Evolutionary conservation across 1,140 invertebrate species (phyloP), one percentile per base, ranked within the genome.

Genomic region (Mactra quadrangularis): DNA sequence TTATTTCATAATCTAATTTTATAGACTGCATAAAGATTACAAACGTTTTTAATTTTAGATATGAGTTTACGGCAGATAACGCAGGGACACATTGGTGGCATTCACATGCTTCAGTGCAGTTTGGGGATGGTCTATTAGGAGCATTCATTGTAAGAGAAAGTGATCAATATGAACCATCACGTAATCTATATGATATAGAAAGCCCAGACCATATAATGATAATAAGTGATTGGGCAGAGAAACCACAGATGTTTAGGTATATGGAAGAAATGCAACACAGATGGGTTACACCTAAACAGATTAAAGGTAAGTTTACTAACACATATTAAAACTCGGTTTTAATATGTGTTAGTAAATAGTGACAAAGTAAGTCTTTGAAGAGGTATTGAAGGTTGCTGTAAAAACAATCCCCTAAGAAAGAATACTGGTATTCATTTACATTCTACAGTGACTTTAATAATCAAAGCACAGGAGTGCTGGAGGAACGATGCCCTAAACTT

Each of bases 281-380:
- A 0, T 84, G 79, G 79, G 62, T 57, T 1, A 47, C 45, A 17
- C 62, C 76, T 4, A 90, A 97, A 29, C 17, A 47, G n/a, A 19
- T 59, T 60, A 60, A 52, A 59, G 47, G 55, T 53, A n/a, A 29
- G 25, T 0, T 17, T 33, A 33, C n/a, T 27, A 2, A 64, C 13
- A 11, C 19, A 3, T 17, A 47, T 29, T 62, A 7, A 57, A 22
- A 31, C 52, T n/a, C 27, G 29, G 29, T 57, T n/a, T n/a, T n/a
- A n/a, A n/a, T n/a, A n/a, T n/a, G n/a, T n/a, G n/a, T n/a, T n/a
- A n/a, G n/a, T n/a, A n/a, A n/a, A n/a, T n/a, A n/a, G n/a, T n/a
- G n/a, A n/a, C n/a, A n/a, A n/a, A n/a, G n/a, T n/a, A n/a, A n/a
- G n/a, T n/a, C n/a, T n/a, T n/a, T n/a, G n/a, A n/a, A n/a, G n/a